A percentile compares a stretch with the other conserved stretches of the same genome.
Conservation (phyloP, 2,888 invertebrate genomes). For the Dryococelus australis region DNA sequence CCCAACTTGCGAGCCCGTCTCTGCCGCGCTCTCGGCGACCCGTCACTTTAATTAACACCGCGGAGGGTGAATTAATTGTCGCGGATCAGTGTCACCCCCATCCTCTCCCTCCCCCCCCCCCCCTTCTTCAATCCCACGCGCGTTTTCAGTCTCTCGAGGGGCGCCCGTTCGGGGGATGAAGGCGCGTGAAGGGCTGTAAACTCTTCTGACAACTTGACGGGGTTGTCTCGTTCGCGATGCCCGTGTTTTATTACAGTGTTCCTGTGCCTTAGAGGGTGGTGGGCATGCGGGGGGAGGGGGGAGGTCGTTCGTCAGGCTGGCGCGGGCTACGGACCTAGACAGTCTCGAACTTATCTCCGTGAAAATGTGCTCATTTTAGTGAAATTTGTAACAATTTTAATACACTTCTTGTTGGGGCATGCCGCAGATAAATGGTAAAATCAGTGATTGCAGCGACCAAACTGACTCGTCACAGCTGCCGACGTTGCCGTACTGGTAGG, state of each 20-base stretch:
- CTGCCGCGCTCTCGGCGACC: not conserved
- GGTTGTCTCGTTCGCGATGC: not conserved
- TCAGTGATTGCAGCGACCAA: too few species aligned
- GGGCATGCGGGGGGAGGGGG: too few species aligned
- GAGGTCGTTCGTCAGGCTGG: not conserved
- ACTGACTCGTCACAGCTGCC: too few species aligned
- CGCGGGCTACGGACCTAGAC: not conserved
- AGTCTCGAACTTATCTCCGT: too few species aligned
- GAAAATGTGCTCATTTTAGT: too few species aligned
- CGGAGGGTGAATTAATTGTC: not conserved
- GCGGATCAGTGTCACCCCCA: not conserved
- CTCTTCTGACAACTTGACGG: slow-evolving; percentile 2
- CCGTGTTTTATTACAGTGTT: not conserved
- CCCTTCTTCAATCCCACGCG: too few species aligned
- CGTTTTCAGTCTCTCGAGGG: not conserved
- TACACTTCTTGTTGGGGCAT: too few species aligned
- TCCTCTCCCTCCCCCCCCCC: not conserved
- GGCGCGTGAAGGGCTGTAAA: not conserved
- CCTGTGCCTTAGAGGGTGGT: too few species aligned
- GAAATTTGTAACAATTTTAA: too few species aligned
- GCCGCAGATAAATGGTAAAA: too few species aligned
- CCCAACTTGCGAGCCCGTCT: not conserved
- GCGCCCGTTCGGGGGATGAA: not conserved
- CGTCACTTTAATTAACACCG: slow-evolving; percentile 16
- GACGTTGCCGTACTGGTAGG: too few species aligned